Evolutionary conservation across 2,888 invertebrate genomes (phyloP).

Genomic region (Pristionchus maxplancki): DNA sequence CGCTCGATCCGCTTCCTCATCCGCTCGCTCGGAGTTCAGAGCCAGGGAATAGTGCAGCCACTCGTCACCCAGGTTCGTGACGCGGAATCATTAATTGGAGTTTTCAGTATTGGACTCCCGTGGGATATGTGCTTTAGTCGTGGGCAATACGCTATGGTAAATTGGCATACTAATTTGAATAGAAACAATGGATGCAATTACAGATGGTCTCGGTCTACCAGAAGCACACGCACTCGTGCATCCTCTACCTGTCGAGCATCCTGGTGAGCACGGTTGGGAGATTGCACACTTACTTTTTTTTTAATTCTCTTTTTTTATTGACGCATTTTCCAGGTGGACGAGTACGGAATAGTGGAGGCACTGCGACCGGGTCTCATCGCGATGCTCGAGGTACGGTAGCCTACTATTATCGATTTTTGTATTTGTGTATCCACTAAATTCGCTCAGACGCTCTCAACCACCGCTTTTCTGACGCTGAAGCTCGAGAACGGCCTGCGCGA

Average conservation of each 20-base stretch:
- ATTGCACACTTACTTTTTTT: neutral
- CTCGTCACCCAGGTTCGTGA: conserved; percentile 86
- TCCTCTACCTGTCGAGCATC: conserved; percentile 85
- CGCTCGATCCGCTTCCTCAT: conserved; percentile 88
- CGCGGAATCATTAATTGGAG: neutral
- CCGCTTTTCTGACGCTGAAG: conserved; percentile 83
- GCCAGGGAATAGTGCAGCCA: conserved; percentile 86
- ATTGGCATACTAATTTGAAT: too few relatives aligned
- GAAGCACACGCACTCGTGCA: conserved; percentile 87
- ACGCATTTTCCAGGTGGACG: conserved; percentile 86
- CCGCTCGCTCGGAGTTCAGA: conserved; percentile 88
- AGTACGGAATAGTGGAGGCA: conserved; percentile 85
- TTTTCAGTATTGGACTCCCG: too few relatives aligned
- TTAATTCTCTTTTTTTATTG: too few relatives aligned
- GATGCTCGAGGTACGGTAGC: conserved; percentile 85
- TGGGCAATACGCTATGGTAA: too few relatives aligned
- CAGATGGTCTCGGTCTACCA: conserved; percentile 86
- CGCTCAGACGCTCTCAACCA: conserved; percentile 55
- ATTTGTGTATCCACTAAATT: neutral
- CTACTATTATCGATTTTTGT: neutral
- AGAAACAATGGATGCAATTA: conserved; percentile 29
- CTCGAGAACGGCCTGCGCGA: conserved; percentile 87
- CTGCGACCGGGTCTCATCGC: conserved; percentile 88
- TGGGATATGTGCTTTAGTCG: too few relatives aligned
- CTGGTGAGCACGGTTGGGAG: neutral